Conservation (phyloP, 2,888 invertebrate genomes). For the Glyphotaelius pellucidus region DNA sequence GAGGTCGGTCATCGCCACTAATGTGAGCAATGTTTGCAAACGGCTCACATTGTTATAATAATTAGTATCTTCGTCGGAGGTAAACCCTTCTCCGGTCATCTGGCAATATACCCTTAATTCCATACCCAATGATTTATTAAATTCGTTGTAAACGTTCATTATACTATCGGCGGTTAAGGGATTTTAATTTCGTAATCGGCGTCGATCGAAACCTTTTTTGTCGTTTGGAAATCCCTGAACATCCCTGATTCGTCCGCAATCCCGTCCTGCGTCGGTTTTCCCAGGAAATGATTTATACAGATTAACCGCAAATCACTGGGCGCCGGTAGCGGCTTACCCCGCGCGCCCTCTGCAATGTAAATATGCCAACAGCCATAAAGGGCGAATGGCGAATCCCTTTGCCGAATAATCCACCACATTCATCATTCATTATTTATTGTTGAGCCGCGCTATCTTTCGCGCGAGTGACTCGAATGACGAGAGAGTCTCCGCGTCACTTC, state of each 20-base stretch:
- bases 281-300: slow-evolving; percentile 53
- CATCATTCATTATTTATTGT: slow-evolving; percentile 60
- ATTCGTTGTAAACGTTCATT: neutral
- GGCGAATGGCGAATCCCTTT: slow-evolving; percentile 39
- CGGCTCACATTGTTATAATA: neutral
- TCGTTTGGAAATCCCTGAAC: neutral
- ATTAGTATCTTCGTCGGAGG: neutral
- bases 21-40: neutral
- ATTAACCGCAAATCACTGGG: slow-evolving; percentile 54
- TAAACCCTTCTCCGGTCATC: neutral
- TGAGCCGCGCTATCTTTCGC: slow-evolving; percentile 46
- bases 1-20: neutral
- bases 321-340: slow-evolving; percentile 39
- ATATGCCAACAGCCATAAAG: slow-evolving; percentile 52
- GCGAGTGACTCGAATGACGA: slow-evolving; percentile 17
- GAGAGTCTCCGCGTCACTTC: neutral
- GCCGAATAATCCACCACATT: slow-evolving; percentile 53
- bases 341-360: slow-evolving; percentile 52
- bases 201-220: neutral
- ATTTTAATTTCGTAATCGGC: neutral
- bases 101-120: neutral
- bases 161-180: neutral
- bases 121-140: neutral
- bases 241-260: neutral
- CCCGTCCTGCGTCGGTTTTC: neutral